A percentile compares a stretch with the other conserved stretches of the same genome.
These are phyloP conservation scores for Nothobranchius furzeri DNA, from an alignment of 2,113 vertebrate genomes.

Conservation along the genomic window DNA sequence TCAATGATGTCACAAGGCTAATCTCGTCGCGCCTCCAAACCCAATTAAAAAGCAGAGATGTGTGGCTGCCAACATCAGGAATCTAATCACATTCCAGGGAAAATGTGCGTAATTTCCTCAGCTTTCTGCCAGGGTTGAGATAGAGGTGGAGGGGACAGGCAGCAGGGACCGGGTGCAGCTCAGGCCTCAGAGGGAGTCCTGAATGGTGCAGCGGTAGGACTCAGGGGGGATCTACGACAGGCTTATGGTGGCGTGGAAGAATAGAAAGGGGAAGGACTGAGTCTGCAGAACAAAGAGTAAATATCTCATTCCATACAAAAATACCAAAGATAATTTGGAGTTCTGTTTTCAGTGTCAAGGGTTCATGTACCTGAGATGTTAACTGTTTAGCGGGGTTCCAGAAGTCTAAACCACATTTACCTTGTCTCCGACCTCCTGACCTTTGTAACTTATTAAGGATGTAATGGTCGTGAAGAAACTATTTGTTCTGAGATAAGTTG, in stretches of 20 bases:
- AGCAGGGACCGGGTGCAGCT: conserved; percentile 51
- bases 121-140: conserved; percentile 75
- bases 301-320: too few relatives aligned
- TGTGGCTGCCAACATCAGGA: conserved; percentile 80
- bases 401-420: too few relatives aligned
- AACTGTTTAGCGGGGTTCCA: too few relatives aligned
- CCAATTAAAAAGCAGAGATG: conserved; percentile 82
- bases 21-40: conserved; percentile 76
- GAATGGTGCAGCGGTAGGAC: conserved; percentile 30
- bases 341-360: too few relatives aligned
- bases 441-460: too few relatives aligned
- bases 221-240: conserved; percentile 15
- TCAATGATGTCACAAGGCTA: conserved; percentile 76
- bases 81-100: conserved; percentile 82
- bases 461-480: too few relatives aligned
- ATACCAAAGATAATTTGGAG: too few relatives aligned
- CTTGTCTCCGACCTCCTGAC: too few relatives aligned
- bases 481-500: too few relatives aligned
- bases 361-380: too few relatives aligned
- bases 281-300: conserved; percentile 12
- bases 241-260: conserved; percentile 6
- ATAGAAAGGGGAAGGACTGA: conserved; percentile 19
- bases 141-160: conserved; percentile 67
- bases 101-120: conserved; percentile 73
- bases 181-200: conserved; percentile 51